phyloP scores from a whole-genome alignment of 2,797 vertebrate genomes.

The Enteromius radiatus region DNA sequence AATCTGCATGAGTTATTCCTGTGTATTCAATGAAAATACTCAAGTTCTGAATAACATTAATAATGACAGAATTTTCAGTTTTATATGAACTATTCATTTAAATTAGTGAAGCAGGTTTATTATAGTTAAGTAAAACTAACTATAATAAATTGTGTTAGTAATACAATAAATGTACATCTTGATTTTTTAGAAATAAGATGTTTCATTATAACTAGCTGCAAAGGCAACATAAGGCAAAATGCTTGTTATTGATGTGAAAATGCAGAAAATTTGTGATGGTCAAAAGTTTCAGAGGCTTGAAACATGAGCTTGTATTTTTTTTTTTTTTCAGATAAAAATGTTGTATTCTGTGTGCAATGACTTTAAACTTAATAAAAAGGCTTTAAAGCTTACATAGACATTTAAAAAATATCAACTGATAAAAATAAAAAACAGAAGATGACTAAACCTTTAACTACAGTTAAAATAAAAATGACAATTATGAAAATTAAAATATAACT shows the following conservation, averaged over 20 bases:
- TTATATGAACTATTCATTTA: background rate
- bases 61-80: background rate
- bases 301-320: no score
- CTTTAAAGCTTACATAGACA: background rate
- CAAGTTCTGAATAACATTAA: no score
- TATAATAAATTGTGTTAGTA: no score
- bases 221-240: no score
- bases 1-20: background rate
- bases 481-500: background rate
- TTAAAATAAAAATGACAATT: background rate
- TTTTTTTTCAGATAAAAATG: no score
- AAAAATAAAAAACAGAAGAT: background rate
- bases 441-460: background rate
- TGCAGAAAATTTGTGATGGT: no score
- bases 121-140: background rate
- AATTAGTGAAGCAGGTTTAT: background rate
- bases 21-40: background rate
- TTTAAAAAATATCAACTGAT: background rate
- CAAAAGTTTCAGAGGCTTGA: no score
- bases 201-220: background rate
- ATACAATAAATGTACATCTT: no score
- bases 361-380: background rate
- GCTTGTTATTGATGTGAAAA: no score
- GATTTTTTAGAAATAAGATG: background rate
- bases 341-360: no score